These are phyloP conservation scores for Axis porcinus DNA, from an alignment of 2,113 vertebrate species.

Conservation along the genomic window DNA sequence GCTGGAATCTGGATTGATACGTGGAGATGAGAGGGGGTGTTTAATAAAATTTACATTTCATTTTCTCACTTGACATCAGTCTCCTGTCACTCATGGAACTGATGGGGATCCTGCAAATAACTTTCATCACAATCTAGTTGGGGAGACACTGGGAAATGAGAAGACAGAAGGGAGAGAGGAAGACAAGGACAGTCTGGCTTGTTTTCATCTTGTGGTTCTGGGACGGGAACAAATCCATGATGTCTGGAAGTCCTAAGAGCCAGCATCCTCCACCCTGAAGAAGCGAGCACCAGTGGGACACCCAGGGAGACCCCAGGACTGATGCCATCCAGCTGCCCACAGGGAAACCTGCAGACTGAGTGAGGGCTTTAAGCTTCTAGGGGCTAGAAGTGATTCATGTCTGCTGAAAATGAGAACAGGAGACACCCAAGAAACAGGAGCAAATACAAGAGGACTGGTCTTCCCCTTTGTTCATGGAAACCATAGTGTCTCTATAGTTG, in stretches of 20 bases:
- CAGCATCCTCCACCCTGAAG: background rate
- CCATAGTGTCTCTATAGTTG: background rate
- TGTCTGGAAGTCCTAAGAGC: background rate
- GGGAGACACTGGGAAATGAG: conserved; percentile 56
- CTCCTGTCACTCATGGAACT: conserved; percentile 85
- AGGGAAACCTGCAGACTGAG: background rate
- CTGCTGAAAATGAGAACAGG: background rate
- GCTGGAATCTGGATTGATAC: conserved; percentile 91
- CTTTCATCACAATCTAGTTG: conserved; percentile 80
- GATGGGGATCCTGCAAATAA: conserved; percentile 82
- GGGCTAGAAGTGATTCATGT: background rate
- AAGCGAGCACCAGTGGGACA: background rate
- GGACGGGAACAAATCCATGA: background rate
- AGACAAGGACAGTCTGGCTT: background rate
- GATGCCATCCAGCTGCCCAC: background rate
- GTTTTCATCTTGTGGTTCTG: conserved; percentile 31
- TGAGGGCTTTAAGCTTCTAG: background rate
- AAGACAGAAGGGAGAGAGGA: conserved; percentile 33
- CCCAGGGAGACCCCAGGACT: background rate
- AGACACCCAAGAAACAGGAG: background rate
- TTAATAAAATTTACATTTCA: conserved; percentile 94
- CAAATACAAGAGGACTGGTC: background rate
- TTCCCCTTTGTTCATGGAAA: background rate
- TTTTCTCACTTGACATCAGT: conserved; percentile 90
- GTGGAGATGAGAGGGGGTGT: conserved; percentile 86